Conservation (phyloP, 2,113 vertebrate species). For the Aptenodytes patagonicus region DNA sequence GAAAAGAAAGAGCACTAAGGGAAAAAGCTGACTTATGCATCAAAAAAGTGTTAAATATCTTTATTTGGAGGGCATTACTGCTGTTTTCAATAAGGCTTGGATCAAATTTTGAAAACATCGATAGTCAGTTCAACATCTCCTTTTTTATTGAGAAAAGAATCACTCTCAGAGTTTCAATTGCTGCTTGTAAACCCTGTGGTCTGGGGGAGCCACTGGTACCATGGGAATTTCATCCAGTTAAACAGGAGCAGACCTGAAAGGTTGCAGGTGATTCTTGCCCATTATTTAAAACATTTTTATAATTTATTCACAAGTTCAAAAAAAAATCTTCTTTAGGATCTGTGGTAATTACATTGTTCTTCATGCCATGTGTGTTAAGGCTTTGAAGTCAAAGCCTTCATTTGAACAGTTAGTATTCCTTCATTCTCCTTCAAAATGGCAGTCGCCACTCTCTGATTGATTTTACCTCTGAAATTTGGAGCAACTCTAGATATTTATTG, state of each 20-base stretch:
- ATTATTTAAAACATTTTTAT: slow-evolving; percentile 1
- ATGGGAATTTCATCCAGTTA: not conserved
- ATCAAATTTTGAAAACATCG: not conserved
- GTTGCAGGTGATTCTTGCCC: not conserved
- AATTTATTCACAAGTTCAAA: not conserved
- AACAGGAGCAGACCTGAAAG: slow-evolving; percentile 11
- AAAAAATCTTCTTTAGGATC: not conserved
- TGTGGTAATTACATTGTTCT: not conserved
- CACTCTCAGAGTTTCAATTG: not conserved
- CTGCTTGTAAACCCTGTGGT: not conserved
- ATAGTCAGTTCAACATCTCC: not conserved
- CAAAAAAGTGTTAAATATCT: not conserved
- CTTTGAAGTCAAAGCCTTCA: slow-evolving; percentile 7
- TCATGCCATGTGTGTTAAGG: not conserved
- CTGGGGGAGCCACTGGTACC: not conserved
- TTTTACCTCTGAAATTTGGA: not conserved
- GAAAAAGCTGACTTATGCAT: not conserved
- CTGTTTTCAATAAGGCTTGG: not conserved
- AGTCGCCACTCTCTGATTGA: not conserved
- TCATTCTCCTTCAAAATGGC: not conserved
- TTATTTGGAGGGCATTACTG: not conserved
- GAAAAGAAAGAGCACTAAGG: not conserved
- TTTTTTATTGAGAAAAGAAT: not conserved
- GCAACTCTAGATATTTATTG: not conserved
- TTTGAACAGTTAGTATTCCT: not conserved